A percentile compares a stretch with the other conserved stretches of the same genome.
Conservation (phyloP, 1,140 invertebrate species). For the Drosophila asahinai region DNA sequence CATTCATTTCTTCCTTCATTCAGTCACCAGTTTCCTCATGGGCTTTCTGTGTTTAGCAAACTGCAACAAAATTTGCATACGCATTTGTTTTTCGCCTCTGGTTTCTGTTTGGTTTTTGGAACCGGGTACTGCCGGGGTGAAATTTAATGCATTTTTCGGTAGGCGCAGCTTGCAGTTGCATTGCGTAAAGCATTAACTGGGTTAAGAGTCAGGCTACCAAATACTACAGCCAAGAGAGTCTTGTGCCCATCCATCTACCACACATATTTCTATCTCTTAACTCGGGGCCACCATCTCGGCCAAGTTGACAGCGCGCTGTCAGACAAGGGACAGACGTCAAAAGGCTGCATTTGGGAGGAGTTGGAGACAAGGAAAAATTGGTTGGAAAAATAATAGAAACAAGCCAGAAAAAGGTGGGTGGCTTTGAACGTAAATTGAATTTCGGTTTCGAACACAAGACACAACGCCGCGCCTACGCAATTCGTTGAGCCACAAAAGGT, state of each 20-base stretch:
- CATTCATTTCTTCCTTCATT: constrained; percentile 36
- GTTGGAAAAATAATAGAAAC: constrained; percentile 10
- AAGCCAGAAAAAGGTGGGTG: not conserved
- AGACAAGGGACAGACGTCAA: constrained; percentile 29
- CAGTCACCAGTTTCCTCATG: constrained; percentile 54
- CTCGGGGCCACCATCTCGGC: constrained; percentile 22
- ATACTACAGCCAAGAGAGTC: not conserved
- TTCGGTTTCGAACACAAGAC: constrained; percentile 5
- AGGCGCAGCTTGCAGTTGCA: constrained; percentile 25
- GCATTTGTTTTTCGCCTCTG: constrained; percentile 44
- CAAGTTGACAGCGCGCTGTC: constrained; percentile 37
- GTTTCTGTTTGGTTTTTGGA: constrained; percentile 19
- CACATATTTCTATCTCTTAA: constrained; percentile 11
- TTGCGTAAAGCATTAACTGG: constrained; percentile 55
- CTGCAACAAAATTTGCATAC: constrained; percentile 64
- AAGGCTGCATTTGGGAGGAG: constrained; percentile 11
- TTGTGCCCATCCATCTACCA: constrained; percentile 10
- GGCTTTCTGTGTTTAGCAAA: constrained; percentile 17
- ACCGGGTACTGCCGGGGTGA: constrained; percentile 26
- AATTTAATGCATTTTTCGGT: constrained; percentile 36
- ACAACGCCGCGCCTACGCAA: constrained; percentile 13
- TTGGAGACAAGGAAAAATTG: not conserved
- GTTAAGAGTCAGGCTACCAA: constrained; percentile 23
- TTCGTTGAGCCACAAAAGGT: constrained; percentile 6
- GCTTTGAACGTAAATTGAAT: constrained; percentile 42